Conservation (phyloP, 2,113 vertebrate genomes). For the Steatornis caripensis region DNA sequence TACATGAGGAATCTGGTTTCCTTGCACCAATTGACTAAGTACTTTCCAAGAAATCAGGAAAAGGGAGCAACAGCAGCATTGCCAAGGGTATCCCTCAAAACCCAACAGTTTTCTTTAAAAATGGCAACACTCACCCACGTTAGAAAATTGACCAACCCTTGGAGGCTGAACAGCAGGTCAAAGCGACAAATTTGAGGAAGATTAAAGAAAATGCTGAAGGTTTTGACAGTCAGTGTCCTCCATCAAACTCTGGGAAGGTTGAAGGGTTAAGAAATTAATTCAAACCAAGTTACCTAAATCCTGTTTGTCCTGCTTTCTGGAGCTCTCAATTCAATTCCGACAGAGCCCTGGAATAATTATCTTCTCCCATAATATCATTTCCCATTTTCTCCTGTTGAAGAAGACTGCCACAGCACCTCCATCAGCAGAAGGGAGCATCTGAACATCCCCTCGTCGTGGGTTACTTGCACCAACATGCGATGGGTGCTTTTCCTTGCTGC, state of each 20-base stretch:
- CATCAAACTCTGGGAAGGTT: neutral
- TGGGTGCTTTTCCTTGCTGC: neutral
- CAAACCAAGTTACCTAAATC: neutral
- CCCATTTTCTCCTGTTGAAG: slow-evolving; percentile 19
- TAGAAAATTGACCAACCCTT: neutral
- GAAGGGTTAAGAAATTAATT: neutral
- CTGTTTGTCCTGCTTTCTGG: slow-evolving; percentile 34
- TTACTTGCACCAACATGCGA: neutral
- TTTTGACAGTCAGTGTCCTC: neutral
- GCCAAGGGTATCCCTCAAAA: neutral
- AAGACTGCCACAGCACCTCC: neutral
- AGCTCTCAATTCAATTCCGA: slow-evolving; percentile 47
- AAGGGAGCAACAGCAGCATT: neutral
- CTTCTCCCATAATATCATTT: slow-evolving; percentile 45
- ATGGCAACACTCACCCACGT: neutral
- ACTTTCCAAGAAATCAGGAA: neutral
- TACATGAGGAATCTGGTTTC: neutral
- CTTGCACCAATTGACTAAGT: neutral
- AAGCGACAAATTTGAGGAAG: neutral
- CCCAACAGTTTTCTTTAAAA: neutral
- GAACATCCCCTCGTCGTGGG: neutral
- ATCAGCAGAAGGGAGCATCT: neutral
- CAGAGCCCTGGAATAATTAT: slow-evolving; percentile 42
- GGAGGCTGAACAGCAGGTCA: neutral
- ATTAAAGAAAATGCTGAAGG: neutral